A percentile compares a stretch with the other conserved stretches of the same genome.
Evolutionary conservation across 2,113 vertebrate species (phyloP).

Genomic region (Carassius carassius): DNA sequence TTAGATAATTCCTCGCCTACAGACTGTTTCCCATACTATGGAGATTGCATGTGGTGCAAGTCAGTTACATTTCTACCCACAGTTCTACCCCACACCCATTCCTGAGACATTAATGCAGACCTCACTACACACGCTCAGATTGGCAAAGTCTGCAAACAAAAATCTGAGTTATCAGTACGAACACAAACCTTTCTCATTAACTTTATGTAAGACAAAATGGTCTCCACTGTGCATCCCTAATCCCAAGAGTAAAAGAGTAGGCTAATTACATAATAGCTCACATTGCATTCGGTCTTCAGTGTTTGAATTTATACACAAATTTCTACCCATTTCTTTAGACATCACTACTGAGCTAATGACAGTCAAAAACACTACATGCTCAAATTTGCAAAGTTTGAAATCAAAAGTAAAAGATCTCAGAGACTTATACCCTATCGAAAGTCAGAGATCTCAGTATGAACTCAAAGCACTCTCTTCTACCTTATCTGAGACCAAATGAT

Average conservation of each 20-base stretch:
- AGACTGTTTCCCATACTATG: constrained; percentile 16
- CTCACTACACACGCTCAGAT: background rate
- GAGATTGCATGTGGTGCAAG: background rate
- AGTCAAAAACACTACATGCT: too few relatives aligned
- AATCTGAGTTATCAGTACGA: background rate
- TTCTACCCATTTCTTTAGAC: too few relatives aligned
- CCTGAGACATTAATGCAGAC: constrained; percentile 48
- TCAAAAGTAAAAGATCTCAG: too few relatives aligned
- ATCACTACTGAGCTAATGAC: too few relatives aligned
- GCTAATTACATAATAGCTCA: background rate
- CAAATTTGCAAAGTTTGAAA: too few relatives aligned
- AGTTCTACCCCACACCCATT: constrained; percentile 44
- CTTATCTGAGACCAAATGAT: background rate
- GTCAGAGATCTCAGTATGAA: background rate
- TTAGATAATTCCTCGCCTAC: constrained; percentile 19
- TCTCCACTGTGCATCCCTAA: background rate
- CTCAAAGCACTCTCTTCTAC: background rate
- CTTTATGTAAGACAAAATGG: background rate
- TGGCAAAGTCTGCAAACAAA: background rate
- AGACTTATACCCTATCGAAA: background rate
- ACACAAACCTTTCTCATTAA: background rate
- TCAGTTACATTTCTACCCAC: constrained; percentile 45
- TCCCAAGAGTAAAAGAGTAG: background rate
- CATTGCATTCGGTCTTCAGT: background rate
- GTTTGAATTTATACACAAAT: background rate